A percentile compares a stretch with the other conserved stretches of the same genome.
Evolutionary conservation across 2,797 vertebrate species (phyloP).

Genomic region (Falco peregrinus): DNA sequence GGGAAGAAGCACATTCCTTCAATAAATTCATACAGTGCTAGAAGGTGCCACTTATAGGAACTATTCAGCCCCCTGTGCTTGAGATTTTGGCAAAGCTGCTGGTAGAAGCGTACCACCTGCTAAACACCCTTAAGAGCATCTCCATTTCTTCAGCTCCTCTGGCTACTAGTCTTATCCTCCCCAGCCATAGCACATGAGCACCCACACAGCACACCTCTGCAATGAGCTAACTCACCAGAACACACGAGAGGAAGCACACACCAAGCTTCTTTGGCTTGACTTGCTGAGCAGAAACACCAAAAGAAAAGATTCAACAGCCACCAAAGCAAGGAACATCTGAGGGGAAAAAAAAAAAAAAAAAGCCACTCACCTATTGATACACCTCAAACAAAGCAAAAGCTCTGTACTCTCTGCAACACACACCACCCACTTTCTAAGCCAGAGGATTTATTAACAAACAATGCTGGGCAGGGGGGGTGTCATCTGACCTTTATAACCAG

Average conservation of each 20-base stretch:
- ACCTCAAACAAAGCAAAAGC: rapidly evolving
- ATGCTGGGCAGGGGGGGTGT: no score
- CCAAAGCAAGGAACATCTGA: neutral
- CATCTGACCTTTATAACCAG: neutral
- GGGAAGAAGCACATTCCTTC: neutral
- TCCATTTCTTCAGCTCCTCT: neutral
- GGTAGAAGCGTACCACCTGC: neutral
- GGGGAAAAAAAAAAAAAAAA: neutral
- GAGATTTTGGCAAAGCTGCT: neutral
- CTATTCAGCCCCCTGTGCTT: neutral
- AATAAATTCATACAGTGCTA: neutral
- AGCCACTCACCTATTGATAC: neutral
- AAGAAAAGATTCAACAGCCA: neutral
- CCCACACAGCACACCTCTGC: neutral
- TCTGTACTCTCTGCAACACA: no score
- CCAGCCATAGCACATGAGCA: neutral
- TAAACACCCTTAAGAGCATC: neutral
- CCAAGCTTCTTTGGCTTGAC: neutral
- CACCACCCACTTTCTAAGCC: neutral
- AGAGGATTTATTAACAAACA: neutral
- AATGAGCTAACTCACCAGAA: neutral
- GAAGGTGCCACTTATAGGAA: neutral
- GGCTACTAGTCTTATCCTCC: neutral
- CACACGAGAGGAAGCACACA: neutral
- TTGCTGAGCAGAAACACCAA: neutral